These are phyloP conservation scores for Carduelis carduelis DNA, from an alignment of 2,797 vertebrate genomes.

Conservation along the genomic window DNA sequence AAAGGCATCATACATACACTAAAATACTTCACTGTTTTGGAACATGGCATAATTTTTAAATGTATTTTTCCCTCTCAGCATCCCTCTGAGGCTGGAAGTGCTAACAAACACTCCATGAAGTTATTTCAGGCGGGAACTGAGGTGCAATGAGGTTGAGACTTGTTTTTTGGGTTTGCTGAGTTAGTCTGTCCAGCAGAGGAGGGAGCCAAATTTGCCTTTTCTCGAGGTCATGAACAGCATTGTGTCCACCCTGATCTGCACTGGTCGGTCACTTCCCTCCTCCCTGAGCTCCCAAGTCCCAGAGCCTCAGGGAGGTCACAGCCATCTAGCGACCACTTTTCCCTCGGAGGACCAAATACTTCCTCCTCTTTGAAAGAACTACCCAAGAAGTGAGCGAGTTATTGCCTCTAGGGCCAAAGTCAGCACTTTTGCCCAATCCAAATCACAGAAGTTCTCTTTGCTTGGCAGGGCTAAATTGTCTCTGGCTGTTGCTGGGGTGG, in stretches of 20 bases:
- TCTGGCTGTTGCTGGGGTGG: rapidly evolving
- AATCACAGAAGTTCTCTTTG: not conserved
- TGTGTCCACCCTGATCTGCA: not conserved
- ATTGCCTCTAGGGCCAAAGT: not conserved
- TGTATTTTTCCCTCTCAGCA: not conserved
- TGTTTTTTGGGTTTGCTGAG: not conserved
- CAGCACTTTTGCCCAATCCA: not conserved
- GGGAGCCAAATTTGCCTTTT: not conserved
- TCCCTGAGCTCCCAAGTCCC: not conserved
- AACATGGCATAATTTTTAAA: not conserved
- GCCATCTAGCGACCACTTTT: not conserved
- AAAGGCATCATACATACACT: not conserved
- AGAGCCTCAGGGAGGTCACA: not conserved
- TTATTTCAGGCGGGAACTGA: not conserved
- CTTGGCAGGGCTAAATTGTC: not conserved
- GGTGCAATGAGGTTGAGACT: not conserved
- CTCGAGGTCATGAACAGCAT: not conserved
- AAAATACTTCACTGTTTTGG: not conserved
- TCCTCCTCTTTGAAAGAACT: not conserved
- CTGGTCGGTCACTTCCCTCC: rapidly evolving
- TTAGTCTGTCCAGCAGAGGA: not conserved
- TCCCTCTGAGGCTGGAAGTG: not conserved
- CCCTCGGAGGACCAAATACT: not conserved
- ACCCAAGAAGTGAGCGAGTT: not conserved
- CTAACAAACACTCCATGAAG: not conserved